Base-by-base conservation (phyloP, 2,113 vertebrate species). In the Callospermophilus lateralis region DNA sequence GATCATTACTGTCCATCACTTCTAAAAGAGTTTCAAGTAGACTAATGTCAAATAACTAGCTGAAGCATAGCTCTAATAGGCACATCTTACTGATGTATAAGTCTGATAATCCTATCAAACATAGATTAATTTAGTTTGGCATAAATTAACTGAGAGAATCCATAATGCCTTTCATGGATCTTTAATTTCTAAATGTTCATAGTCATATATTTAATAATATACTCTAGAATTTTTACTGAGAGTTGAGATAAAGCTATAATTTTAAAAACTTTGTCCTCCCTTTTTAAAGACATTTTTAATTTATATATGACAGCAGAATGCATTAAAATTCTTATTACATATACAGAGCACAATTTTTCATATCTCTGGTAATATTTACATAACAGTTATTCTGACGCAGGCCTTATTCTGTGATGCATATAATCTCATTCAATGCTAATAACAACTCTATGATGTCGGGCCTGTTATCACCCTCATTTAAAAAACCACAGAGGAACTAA, bases 121-220 rank as follows among this genome's bases (percentile, higher is more conserved):
- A 89, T 92, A 97, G 97, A 97, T 97, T 96, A 97, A 97, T 97
- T 97, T 95, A 93, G 84, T 90, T 95, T 95, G 95, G 96, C 93
- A 97, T 90, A 77, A 97, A 95, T 97, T 97, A 97, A 90, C 73
- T 96, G 94, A 92, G 73, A 97, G 90, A 96, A 97, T 88, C 79
- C 77, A 96, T 94, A 95, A 91, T 88, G 84, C 77, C 87, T 97
- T 96, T 72, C 79, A 94, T 92, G 89, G 67, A 97, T 97, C 79
- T 84, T 72, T 55, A 76, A 92, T 91, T 95, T 96, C 65, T 74
- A 96, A 93, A 85, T 97, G 89, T 61, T 94, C 74, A 94, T 11
- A 68, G 53, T 84, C 94, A 96, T 90, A 67, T 84, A 61, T 74
- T 90, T 92, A 94, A 88, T 80, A 96, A 94, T 48, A 79, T 45